Conservation (phyloP, 2,113 vertebrate species). For the Atherinomorus stipes region DNA sequence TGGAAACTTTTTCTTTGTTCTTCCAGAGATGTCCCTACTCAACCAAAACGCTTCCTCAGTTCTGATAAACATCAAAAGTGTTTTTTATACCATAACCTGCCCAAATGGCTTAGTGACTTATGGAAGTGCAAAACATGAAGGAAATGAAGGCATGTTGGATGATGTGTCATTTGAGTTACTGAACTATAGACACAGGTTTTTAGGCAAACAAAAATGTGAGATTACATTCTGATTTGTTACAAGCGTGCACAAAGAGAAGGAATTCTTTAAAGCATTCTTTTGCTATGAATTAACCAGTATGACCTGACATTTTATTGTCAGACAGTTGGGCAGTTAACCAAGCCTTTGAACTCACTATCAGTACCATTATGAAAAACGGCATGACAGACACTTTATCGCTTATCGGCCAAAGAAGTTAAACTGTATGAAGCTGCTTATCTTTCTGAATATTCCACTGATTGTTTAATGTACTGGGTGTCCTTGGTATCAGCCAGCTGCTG, state of each 20-base stretch:
- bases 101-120: too few relatives aligned
- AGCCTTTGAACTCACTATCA: background rate
- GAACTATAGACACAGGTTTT: too few relatives aligned
- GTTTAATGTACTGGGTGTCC: constrained; percentile 23
- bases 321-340: background rate
- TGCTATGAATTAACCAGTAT: background rate
- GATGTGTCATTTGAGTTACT: too few relatives aligned
- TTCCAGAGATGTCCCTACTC: too few relatives aligned
- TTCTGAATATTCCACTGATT: background rate
- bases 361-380: constrained; percentile 3
- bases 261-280: background rate
- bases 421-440: constrained; percentile 15
- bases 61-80: too few relatives aligned
- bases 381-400: background rate
- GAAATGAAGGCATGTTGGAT: too few relatives aligned
- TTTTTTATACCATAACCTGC: too few relatives aligned
- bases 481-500: background rate
- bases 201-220: too few relatives aligned
- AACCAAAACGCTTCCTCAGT: too few relatives aligned
- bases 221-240: background rate
- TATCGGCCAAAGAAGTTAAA: background rate
- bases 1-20: too few relatives aligned
- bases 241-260: too few relatives aligned
- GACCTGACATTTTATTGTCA: constrained; percentile 15
- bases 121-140: too few relatives aligned